A percentile compares a stretch with the other conserved stretches of the same genome.
Conservation (phyloP, 1,140 invertebrate genomes). For the Drosophila virilis region DNA sequence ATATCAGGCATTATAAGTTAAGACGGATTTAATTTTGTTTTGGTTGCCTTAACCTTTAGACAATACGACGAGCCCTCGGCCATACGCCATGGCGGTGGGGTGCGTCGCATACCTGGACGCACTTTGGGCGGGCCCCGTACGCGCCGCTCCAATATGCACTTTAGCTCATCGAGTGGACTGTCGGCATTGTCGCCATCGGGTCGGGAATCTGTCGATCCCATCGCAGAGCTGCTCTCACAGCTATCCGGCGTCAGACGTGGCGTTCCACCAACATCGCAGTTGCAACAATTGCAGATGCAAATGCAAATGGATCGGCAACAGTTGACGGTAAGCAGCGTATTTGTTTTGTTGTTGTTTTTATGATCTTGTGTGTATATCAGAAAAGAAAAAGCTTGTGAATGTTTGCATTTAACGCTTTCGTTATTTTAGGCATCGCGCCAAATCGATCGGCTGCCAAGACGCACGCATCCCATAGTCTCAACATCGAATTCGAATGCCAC, state of each 20-base stretch:
- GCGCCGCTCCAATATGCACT: conserved; percentile 95
- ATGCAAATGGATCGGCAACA: conserved; percentile 94
- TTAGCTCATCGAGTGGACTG: conserved; percentile 92
- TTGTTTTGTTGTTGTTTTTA: conserved; percentile 33
- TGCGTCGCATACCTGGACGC: conserved; percentile 92
- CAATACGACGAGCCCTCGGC: conserved; percentile 92
- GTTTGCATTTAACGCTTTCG: conserved; percentile 42
- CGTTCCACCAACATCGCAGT: conserved; percentile 89
- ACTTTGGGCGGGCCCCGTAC: conserved; percentile 91
- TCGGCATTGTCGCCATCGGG: conserved; percentile 92
- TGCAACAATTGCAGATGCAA: conserved; percentile 96
- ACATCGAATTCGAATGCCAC: conserved; percentile 84
- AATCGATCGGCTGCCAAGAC: conserved; percentile 93
- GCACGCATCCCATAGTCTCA: conserved; percentile 85
- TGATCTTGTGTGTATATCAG: conserved; percentile 47
- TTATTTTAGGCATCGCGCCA: conserved; percentile 90
- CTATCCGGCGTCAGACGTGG: conserved; percentile 94
- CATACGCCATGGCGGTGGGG: conserved; percentile 90
- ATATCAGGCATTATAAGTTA: background rate
- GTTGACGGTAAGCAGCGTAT: conserved; percentile 87
- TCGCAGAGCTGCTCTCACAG: conserved; percentile 96
- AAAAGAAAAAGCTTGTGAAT: conserved; percentile 29
- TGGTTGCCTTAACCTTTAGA: conserved; percentile 86
- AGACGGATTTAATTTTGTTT: conserved; percentile 11
- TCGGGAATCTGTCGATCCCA: conserved; percentile 96